Evolutionary conservation across 2,113 vertebrate genomes (phyloP), one percentile per base, ranked within the genome.

Genomic region (Garra rufa): DNA sequence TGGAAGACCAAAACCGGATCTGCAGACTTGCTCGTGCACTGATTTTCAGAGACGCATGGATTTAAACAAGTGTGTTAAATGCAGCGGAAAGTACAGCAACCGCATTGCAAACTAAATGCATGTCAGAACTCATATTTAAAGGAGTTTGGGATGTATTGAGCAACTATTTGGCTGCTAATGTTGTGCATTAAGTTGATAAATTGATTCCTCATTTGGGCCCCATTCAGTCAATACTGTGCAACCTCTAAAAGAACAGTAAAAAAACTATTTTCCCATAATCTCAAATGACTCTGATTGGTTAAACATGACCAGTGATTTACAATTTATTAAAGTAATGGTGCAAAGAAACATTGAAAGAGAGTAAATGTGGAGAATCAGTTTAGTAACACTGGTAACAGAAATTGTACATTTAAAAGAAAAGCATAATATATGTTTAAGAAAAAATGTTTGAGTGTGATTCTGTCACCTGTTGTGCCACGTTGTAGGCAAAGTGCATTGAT

Each of bases 401-500:
- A 50, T 50, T 43, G 41, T 9, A 43, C 8, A 43, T 46, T 52
- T 52, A 52, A 52, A 52, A 19, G 15, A 17, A 52, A 52, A 52
- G 17, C 15, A 3, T 57, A 30, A 50, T 10, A 24, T 17, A 34
- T 38, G 19, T 4, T 8, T 34, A 14, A 21, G 24, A 30, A 46
- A n/a, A 28, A 67, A 70, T 24, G 13, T 52, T 26, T 17, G 10
- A 26, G 65, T 55, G 28, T 17, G 6, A 26, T 52, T 61, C 73
- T 41, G 34, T 78, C 74, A 69, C 74, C 75, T 84, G 83, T 38
- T 63, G 7, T 28, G 8, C 57, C 46, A 13, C 34, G 75, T 65
- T 57, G 34, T 34, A 55, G 46, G 15, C 28, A 30, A 26, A 59
- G 28, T 48, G 30, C 28, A n/a, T n/a, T 71, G 24, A 78, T 48